phyloP scores from a whole-genome alignment of 1,140 invertebrate genomes.

The Drosophila nikananu region DNA sequence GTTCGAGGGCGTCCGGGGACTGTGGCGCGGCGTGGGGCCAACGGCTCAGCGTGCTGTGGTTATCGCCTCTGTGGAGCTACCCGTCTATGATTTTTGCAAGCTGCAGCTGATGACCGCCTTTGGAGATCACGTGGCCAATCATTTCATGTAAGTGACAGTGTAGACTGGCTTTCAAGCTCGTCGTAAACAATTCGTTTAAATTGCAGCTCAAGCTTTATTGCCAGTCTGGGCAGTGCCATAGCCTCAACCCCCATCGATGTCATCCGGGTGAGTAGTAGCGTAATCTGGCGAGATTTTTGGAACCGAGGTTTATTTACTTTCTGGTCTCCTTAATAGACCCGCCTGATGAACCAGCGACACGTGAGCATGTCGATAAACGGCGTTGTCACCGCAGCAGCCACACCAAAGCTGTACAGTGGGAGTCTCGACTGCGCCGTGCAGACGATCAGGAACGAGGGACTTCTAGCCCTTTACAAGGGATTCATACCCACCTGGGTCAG shows the following conservation, averaged over 20 bases:
- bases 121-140: slow-evolving; percentile 93
- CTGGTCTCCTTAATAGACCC: slow-evolving; percentile 88
- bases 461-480: slow-evolving; percentile 96
- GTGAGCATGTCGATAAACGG: slow-evolving; percentile 87
- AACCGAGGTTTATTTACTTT: neutral
- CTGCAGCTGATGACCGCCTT: slow-evolving; percentile 90
- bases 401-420: slow-evolving; percentile 91
- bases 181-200: slow-evolving; percentile 4
- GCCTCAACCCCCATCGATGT: slow-evolving; percentile 98
- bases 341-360: slow-evolving; percentile 95
- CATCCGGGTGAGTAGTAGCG: slow-evolving; percentile 90
- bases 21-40: slow-evolving; percentile 96
- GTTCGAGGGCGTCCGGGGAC: slow-evolving; percentile 92
- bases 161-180: too few species aligned
- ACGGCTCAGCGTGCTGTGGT: slow-evolving; percentile 96
- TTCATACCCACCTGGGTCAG: slow-evolving; percentile 97
- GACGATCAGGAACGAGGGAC: slow-evolving; percentile 89
- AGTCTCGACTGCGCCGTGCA: slow-evolving; percentile 94
- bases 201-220: slow-evolving; percentile 94
- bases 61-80: slow-evolving; percentile 96
- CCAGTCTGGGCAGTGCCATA: slow-evolving; percentile 96
- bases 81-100: slow-evolving; percentile 97
- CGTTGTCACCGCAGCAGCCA: slow-evolving; percentile 78
- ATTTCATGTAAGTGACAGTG: slow-evolving; percentile 91
- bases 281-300: too few species aligned